Percentiles rank a stretch among this genome's conserved stretches.
phyloP scores from a whole-genome alignment of 2,113 vertebrate species.

The Hemichromis elongatus region DNA sequence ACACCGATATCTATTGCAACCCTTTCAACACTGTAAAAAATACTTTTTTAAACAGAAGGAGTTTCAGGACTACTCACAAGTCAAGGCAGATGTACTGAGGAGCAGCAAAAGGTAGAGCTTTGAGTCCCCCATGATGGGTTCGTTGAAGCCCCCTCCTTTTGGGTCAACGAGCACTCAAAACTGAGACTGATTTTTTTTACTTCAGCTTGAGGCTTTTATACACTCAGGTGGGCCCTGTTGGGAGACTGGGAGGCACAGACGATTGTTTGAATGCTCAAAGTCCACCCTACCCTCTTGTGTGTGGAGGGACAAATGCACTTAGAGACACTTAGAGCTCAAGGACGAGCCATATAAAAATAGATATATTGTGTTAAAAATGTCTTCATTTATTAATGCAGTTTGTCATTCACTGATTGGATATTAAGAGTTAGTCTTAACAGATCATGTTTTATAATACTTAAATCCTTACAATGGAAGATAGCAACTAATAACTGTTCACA shows the following conservation, averaged over 20 bases:
- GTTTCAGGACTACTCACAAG: constrained; percentile 57
- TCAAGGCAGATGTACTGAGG: constrained; percentile 52
- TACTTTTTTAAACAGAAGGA: background rate
- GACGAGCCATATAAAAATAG: constrained; percentile 4
- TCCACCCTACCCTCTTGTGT: constrained; percentile 57
- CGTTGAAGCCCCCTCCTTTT: constrained; percentile 57
- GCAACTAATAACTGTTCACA: background rate
- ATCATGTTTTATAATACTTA: background rate
- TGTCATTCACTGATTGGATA: background rate
- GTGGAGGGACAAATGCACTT: constrained; percentile 71
- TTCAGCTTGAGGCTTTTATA: constrained; percentile 61
- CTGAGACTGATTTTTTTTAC: constrained; percentile 52
- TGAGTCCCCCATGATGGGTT: constrained; percentile 72
- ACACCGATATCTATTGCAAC: background rate
- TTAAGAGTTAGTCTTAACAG: background rate
- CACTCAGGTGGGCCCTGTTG: constrained; percentile 1
- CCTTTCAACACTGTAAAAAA: background rate
- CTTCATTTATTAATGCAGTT: background rate
- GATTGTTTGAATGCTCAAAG: constrained; percentile 64
- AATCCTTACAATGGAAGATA: background rate
- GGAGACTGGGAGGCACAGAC: constrained; percentile 21
- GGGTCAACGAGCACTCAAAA: constrained; percentile 50
- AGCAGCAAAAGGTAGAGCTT: constrained; percentile 74
- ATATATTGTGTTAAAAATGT: background rate
- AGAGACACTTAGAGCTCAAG: background rate